Evolutionary conservation across 2,113 vertebrate genomes (phyloP).

Genomic region (Phyllostomus discolor): DNA sequence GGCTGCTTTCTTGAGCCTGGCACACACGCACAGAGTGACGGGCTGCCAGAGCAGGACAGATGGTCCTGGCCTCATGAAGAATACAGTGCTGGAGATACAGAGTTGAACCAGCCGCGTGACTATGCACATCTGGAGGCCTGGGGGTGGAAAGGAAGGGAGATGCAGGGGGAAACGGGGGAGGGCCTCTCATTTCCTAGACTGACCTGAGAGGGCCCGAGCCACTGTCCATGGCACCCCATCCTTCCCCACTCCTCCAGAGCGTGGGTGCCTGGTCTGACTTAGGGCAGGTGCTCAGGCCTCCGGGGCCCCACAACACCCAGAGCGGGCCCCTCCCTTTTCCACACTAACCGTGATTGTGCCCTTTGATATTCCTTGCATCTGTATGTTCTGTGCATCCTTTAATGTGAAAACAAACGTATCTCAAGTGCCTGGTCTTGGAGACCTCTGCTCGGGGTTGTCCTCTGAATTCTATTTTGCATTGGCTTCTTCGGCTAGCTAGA

Average conservation of each 20-base stretch:
- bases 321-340: background rate
- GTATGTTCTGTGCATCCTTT: background rate
- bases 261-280: background rate
- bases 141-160: background rate
- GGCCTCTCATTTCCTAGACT: background rate
- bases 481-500: background rate
- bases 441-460: background rate
- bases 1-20: background rate
- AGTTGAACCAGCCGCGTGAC: background rate
- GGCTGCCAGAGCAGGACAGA: background rate
- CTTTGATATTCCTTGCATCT: background rate
- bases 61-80: background rate
- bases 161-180: background rate
- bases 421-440: background rate
- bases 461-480: background rate
- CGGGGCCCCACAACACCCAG: background rate
- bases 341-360: background rate
- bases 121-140: conserved; percentile 44
- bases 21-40: background rate
- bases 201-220: background rate
- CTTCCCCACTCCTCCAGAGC: background rate
- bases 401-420: background rate
- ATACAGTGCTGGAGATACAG: background rate
- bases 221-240: background rate
- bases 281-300: background rate